A percentile compares a stretch with the other conserved stretches of the same genome.
Evolutionary conservation across 2,113 vertebrate genomes (phyloP).

Genomic region (Falcunculus frontatus): DNA sequence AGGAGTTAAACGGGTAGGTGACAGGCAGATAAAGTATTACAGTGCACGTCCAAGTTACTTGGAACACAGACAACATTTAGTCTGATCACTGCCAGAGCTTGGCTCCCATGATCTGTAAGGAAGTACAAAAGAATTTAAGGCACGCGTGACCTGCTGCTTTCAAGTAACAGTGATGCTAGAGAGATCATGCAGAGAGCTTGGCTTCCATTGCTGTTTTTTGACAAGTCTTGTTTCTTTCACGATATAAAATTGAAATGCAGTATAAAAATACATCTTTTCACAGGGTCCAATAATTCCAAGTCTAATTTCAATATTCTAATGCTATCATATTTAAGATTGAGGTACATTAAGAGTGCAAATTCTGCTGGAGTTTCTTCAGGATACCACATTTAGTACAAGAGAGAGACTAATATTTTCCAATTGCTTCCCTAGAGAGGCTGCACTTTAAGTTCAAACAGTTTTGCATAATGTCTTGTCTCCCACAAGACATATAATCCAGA

Average conservation of each 20-base stretch:
- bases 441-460: neutral
- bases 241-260: constrained; percentile 42
- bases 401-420: neutral
- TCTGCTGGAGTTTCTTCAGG: constrained; percentile 23
- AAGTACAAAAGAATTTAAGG: neutral
- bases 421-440: neutral
- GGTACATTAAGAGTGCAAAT: constrained; percentile 52
- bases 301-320: constrained; percentile 9
- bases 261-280: constrained; percentile 56
- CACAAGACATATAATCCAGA: neutral
- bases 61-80: neutral
- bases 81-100: neutral
- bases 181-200: neutral
- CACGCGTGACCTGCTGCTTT: neutral
- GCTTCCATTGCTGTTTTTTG: neutral
- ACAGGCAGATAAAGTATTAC: neutral
- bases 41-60: neutral
- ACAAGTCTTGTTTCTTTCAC: neutral
- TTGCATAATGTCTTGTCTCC: neutral
- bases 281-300: neutral
- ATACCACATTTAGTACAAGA: neutral
- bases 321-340: neutral
- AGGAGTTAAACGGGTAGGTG: neutral
- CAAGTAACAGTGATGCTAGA: constrained; percentile 31
- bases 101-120: neutral